A percentile compares a stretch with the other conserved stretches of the same genome.
These are phyloP conservation scores for Trissoscelio sp. DNA, from an alignment of 2,888 invertebrate species.

Conservation along the genomic window DNA sequence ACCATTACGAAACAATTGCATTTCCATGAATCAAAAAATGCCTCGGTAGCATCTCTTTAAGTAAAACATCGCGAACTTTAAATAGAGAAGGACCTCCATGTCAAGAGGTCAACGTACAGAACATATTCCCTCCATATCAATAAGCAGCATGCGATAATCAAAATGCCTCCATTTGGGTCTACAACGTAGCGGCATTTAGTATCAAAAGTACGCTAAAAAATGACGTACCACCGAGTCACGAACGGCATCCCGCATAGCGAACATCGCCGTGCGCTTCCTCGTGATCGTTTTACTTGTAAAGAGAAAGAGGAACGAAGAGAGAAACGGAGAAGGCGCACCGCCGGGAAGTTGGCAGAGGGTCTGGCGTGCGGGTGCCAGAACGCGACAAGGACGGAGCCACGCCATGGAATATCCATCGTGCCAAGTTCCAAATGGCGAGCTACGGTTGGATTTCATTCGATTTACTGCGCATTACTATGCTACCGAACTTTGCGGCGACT, in stretches of 20 bases:
- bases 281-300: constrained; percentile 65
- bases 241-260: constrained; percentile 68
- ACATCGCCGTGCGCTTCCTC: constrained; percentile 66
- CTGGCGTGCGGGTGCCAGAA: constrained; percentile 54
- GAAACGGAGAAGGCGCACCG: constrained; percentile 25
- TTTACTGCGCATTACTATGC: constrained; percentile 52
- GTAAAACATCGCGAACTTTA: constrained; percentile 52
- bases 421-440: constrained; percentile 60
- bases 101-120: constrained; percentile 56
- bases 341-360: constrained; percentile 56
- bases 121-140: constrained; percentile 58
- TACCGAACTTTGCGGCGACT: constrained; percentile 59
- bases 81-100: constrained; percentile 53
- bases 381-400: constrained; percentile 47
- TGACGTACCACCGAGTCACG: constrained; percentile 67
- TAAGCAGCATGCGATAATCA: constrained; percentile 68
- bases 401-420: constrained; percentile 55
- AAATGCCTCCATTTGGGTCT: constrained; percentile 66
- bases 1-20: constrained; percentile 41
- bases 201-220: constrained; percentile 67
- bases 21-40: constrained; percentile 26
- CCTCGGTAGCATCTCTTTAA: constrained; percentile 50
- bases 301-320: constrained; percentile 34
- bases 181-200: constrained; percentile 67
- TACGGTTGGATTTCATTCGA: constrained; percentile 62